Conservation (phyloP, 2,113 vertebrate genomes). For the Poeciliopsis occidentalis region DNA sequence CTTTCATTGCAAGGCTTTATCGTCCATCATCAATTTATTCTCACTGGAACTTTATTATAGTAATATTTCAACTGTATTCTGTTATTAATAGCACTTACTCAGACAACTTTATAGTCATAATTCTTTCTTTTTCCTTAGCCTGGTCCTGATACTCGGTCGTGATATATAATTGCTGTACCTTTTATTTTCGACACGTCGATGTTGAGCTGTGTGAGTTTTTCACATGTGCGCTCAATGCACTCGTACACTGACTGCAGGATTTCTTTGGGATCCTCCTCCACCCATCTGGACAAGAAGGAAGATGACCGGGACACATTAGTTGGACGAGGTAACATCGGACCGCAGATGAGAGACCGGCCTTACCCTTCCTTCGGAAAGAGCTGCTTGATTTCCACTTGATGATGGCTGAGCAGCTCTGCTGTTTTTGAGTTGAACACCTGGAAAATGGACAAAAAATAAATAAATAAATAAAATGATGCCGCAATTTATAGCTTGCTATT, state of each 20-base stretch:
- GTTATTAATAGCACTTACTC: too few relatives aligned
- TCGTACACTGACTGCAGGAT: constrained; percentile 94
- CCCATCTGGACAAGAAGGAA: constrained; percentile 83
- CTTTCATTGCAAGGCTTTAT: too few relatives aligned
- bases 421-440: constrained; percentile 98
- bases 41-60: too few relatives aligned
- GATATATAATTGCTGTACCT: constrained; percentile 55
- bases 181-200: constrained; percentile 93
- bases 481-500: too few relatives aligned
- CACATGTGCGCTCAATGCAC: constrained; percentile 95
- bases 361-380: constrained; percentile 97
- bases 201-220: constrained; percentile 91
- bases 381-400: constrained; percentile 96
- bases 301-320: not conserved
- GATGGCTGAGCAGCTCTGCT: constrained; percentile 94
- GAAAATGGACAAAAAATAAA: not conserved
- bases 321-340: too few relatives aligned
- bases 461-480: not conserved
- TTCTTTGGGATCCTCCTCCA: constrained; percentile 95
- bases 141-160: too few relatives aligned
- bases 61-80: too few relatives aligned
- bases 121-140: too few relatives aligned
- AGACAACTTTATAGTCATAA: too few relatives aligned
- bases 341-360: constrained; percentile 20
- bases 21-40: too few relatives aligned